Base-by-base conservation (phyloP, 2,113 vertebrate species). In the Pitta sordida region DNA sequence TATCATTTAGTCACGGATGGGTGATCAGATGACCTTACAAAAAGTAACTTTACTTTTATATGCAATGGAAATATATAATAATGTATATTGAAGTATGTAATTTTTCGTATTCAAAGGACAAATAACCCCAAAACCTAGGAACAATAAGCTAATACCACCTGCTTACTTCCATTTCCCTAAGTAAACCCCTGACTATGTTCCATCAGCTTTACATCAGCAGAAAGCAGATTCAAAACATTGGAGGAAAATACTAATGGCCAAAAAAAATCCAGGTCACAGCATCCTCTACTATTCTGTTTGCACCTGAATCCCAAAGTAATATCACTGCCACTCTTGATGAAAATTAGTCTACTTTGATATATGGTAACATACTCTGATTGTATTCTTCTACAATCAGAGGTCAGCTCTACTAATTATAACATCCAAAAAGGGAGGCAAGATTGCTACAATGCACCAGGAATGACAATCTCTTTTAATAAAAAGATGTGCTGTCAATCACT, bases 401-500 rank as follows among this genome's bases (percentile, higher is more conserved):
- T 93, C 86, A 93, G 62, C 14, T 51, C 20, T 78, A 60, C 76
- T 84, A 95, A 94, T 93, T 80, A 79, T 48, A 80, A 73, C 34
- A 90, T 49, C 37, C 41, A 70, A 83, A 83, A 59, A 51, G 93
- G 82, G 12, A 91, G 68, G 18, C 43, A 73, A 58, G 77, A n/a
- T 59, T 37, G n/a, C 49, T 30, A 27, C 12, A 37, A 22, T 13
- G 16, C 44, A 82, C 34, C 67, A 93, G 48, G 90, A 69, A 93
- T 65, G 74, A 77, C 32, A 82, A 17, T 15, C 39, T 91, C 37
- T 37, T 83, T 94, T 76, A 81, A 90, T 52, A 62, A 71, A 85
- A 49, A 74, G 71, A 58, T 49, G 76, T 11, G 34, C 32, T 37
- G 60, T 60, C 88, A 94, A 36, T 86, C 88, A 90, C 32, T 58